These are phyloP conservation scores for Ochropleura plecta DNA, from an alignment of 2,888 invertebrate species.

Conservation along the genomic window DNA sequence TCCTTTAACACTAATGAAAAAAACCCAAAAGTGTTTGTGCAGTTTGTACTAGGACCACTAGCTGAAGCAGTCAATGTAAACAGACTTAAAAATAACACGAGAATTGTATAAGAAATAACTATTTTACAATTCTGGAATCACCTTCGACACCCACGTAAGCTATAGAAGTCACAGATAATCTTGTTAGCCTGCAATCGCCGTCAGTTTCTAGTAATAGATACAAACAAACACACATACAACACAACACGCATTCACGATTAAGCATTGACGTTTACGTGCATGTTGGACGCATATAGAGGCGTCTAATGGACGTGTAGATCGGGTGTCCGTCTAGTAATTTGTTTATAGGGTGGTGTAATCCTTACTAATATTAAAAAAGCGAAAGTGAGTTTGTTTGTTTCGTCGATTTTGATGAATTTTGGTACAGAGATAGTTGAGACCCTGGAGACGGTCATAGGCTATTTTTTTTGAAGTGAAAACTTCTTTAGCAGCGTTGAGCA, in stretches of 20 bases:
- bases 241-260: background rate
- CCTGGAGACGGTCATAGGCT: no score
- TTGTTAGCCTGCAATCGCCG: conserved; percentile 36
- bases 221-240: conserved; percentile 19
- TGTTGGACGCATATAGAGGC: background rate
- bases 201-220: conserved; percentile 32
- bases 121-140: conserved; percentile 31
- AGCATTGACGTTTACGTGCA: background rate
- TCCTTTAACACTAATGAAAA: no score
- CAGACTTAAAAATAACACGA: conserved; percentile 5
- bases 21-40: no score
- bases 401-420: background rate
- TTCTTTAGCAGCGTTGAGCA: no score
- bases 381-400: background rate
- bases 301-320: background rate
- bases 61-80: background rate
- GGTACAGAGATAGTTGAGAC: background rate
- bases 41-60: background rate
- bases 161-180: conserved; percentile 39
- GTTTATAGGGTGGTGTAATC: background rate
- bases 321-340: background rate
- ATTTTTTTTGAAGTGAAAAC: no score
- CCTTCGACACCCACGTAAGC: conserved; percentile 34
- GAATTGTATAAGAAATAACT: background rate
- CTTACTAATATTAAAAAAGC: background rate